A percentile compares a stretch with the other conserved stretches of the same genome.
Conservation (phyloP, 2,113 vertebrate species). For the Aldabrachelys gigantea region DNA sequence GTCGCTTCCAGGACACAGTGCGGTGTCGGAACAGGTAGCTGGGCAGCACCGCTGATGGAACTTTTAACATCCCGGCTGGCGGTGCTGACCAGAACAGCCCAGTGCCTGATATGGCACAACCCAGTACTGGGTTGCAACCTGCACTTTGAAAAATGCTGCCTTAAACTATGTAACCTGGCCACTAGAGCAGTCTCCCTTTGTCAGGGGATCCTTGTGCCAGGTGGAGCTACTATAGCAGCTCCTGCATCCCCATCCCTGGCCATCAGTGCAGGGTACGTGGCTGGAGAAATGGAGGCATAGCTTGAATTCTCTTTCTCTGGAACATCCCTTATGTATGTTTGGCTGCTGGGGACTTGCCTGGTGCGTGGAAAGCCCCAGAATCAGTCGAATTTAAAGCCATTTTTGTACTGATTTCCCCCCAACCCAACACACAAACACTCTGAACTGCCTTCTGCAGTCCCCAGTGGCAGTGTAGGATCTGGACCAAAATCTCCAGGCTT, state of each 20-base stretch:
- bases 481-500: conserved; percentile 5
- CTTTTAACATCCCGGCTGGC: no score
- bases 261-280: accelerated
- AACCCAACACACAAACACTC: neutral
- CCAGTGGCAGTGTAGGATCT: neutral
- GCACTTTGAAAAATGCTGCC: no score
- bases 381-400: neutral
- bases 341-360: neutral
- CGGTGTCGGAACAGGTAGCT: no score
- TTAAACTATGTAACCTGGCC: neutral
- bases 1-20: no score
- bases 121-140: no score
- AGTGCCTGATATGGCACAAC: no score
- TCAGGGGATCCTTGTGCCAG: neutral
- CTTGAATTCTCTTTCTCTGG: neutral
- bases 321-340: neutral
- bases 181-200: neutral
- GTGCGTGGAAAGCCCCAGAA: neutral
- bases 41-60: no score
- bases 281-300: neutral
- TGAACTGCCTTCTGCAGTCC: neutral
- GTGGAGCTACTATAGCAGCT: neutral
- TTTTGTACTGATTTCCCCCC: neutral
- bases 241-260: accelerated
- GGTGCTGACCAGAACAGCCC: no score